phyloP scores from a whole-genome alignment of 2,888 invertebrate species.

The Heteromurus nitidus region DNA sequence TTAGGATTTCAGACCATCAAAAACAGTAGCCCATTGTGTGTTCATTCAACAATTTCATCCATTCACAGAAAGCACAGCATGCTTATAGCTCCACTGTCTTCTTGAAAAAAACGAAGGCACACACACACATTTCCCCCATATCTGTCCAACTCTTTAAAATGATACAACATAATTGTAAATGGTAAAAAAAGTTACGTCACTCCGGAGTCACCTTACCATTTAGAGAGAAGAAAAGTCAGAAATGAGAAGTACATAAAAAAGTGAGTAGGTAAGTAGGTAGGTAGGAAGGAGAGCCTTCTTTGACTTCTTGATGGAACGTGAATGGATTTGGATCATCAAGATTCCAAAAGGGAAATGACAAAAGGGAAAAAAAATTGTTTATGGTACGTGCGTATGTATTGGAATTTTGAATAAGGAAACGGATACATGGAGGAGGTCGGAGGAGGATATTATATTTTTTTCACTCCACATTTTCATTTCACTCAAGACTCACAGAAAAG shows the following conservation, averaged over 20 bases:
- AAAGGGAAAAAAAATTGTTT: no score
- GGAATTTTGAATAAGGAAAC: constrained; percentile 22
- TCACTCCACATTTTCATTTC: no score
- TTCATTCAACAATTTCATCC: constrained; percentile 11
- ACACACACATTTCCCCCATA: not conserved
- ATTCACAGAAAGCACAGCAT: constrained; percentile 7
- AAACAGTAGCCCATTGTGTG: constrained; percentile 41
- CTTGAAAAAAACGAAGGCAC: no score
- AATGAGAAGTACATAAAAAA: constrained; percentile 11
- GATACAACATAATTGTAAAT: not conserved
- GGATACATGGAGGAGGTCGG: not conserved
- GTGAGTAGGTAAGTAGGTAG: constrained; percentile 23
- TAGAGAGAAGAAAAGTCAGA: constrained; percentile 31
- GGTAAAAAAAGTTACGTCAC: constrained; percentile 2
- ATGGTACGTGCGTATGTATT: no score
- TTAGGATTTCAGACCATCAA: constrained; percentile 54
- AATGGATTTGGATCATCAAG: constrained; percentile 57
- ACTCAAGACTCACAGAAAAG: constrained; percentile 23
- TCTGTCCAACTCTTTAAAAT: constrained; percentile 2
- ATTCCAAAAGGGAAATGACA: constrained; percentile 27
- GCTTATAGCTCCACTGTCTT: not conserved
- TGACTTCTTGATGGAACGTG: constrained; percentile 41
- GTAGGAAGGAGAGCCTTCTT: no score
- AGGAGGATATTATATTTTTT: constrained; percentile 5
- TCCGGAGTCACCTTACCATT: constrained; percentile 59